These are phyloP conservation scores for Cylindroiulus punctatus DNA, from an alignment of 2,888 invertebrate species.

Conservation along the genomic window DNA sequence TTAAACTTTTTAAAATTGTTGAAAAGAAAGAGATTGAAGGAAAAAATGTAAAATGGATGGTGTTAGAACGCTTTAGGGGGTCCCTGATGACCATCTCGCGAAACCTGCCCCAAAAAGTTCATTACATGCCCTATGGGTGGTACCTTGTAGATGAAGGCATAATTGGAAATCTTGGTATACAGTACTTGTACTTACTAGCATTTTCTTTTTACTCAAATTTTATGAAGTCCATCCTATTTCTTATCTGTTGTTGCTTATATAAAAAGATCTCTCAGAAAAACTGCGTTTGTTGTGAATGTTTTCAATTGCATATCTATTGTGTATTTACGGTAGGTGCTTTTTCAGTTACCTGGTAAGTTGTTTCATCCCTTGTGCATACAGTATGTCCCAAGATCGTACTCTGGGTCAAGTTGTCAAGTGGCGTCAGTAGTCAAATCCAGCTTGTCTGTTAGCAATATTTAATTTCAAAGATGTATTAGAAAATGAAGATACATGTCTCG, in stretches of 20 bases:
- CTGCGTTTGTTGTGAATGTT: not conserved
- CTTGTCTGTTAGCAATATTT: slow-evolving; percentile 7
- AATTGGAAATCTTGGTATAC: not conserved
- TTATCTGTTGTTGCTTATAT: not conserved
- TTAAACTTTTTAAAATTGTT: slow-evolving; percentile 9
- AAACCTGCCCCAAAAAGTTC: slow-evolving; percentile 6
- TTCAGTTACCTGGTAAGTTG: no score
- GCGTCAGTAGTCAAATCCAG: not conserved
- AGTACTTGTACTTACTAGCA: not conserved
- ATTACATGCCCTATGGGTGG: slow-evolving; percentile 40
- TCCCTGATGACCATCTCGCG: slow-evolving; percentile 28
- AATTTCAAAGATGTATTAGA: slow-evolving; percentile 1
- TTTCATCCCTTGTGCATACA: no score
- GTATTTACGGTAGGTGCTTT: no score
- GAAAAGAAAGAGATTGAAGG: not conserved
- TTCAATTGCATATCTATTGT: not conserved
- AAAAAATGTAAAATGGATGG: not conserved
- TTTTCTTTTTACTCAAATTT: slow-evolving; percentile 22
- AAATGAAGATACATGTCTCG: slow-evolving; percentile 18
- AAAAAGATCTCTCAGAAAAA: not conserved
- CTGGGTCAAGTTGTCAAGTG: not conserved
- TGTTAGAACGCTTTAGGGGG: slow-evolving; percentile 5
- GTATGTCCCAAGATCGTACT: no score
- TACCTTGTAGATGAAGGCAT: not conserved
- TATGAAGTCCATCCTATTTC: not conserved